Conservation (phyloP, 1,140 invertebrate genomes). For the Berghia stephanieae region DNA sequence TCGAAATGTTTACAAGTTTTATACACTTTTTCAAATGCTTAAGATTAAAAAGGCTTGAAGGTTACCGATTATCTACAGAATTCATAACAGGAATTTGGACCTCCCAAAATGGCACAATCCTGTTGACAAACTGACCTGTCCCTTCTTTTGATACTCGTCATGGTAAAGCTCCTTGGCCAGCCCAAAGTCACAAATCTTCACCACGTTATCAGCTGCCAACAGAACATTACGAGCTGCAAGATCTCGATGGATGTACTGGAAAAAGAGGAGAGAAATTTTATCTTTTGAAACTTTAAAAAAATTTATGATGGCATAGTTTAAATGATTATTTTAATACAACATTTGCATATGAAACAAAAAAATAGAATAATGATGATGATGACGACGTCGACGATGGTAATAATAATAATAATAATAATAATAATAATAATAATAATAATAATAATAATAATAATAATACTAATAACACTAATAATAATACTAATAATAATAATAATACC, state of each 20-base stretch:
- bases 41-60: no score
- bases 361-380: neutral
- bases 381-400: no score
- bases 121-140: conserved; percentile 65
- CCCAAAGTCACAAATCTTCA: conserved; percentile 98
- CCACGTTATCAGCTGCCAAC: conserved; percentile 85
- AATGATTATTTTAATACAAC: conserved; percentile 12
- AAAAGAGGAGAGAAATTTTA: conserved; percentile 41
- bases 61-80: no score
- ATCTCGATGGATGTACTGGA: conserved; percentile 92
- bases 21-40: no score
- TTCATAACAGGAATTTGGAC: no score
- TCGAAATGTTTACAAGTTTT: no score
- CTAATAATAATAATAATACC: no score
- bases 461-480: no score
- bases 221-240: conserved; percentile 96
- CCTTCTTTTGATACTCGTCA: conserved; percentile 64
- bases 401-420: neutral
- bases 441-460: no score
- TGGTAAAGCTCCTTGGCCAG: conserved; percentile 73
- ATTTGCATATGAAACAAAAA: conserved; percentile 14
- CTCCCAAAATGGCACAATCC: no score
- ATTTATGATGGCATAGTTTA: neutral
- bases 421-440: no score
- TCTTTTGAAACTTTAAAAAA: neutral